Conservation (phyloP, 2,888 invertebrate species). For the Athalia circularis region DNA sequence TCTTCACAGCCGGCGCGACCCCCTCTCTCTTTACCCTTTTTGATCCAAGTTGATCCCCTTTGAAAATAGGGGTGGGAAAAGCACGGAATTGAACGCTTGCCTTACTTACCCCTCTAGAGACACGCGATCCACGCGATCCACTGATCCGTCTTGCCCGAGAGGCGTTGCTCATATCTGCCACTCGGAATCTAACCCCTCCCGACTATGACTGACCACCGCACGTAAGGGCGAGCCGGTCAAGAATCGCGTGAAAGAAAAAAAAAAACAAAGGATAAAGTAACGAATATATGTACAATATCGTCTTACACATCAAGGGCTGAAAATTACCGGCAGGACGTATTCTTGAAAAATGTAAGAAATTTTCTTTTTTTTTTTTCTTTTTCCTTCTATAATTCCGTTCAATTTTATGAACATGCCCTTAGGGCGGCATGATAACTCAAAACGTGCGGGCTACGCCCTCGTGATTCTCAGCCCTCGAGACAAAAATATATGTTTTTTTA, state of each 20-base stretch:
- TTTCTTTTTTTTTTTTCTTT: not conserved
- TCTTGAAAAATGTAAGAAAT: not conserved
- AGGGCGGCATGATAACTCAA: too few species aligned
- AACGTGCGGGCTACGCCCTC: too few species aligned
- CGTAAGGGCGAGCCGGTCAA: slow-evolving; percentile 63
- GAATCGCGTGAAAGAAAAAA: not conserved
- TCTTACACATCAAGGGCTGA: not conserved
- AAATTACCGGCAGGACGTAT: too few species aligned
- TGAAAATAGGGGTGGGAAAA: not conserved
- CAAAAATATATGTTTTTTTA: too few species aligned
- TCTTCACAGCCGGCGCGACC: not conserved
- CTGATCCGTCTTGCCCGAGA: slow-evolving; percentile 71
- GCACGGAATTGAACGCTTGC: slow-evolving; percentile 35
- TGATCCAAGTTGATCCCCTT: not conserved
- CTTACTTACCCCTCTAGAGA: slow-evolving; percentile 45
- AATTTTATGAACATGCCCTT: too few species aligned
- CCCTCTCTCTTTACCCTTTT: not conserved
- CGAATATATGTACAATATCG: not conserved
- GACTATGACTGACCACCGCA: not conserved
- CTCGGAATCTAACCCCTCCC: slow-evolving; percentile 59
- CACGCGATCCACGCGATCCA: slow-evolving; percentile 67
- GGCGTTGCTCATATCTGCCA: slow-evolving; percentile 69
- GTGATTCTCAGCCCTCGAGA: too few species aligned
- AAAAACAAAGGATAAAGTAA: not conserved
- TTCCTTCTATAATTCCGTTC: too few species aligned